Evolutionary conservation across 2,797 vertebrate species (phyloP).

Genomic region (Lagorchestes hirsutus): DNA sequence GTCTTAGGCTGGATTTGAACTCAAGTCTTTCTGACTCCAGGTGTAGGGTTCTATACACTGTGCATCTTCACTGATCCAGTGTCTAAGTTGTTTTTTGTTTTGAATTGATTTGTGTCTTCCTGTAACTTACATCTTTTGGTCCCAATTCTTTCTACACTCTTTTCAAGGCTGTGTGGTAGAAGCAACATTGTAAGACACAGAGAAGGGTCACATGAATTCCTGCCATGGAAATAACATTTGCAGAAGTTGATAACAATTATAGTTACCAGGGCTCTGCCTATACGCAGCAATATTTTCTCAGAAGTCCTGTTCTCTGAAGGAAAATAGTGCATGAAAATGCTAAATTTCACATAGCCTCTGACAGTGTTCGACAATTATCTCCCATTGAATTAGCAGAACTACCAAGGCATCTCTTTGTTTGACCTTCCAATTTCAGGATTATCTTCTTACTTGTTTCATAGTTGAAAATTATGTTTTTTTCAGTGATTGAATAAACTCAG

Average conservation of each 20-base stretch:
- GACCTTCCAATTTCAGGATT: constrained; percentile 11
- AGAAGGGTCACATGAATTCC: background rate
- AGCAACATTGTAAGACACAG: background rate
- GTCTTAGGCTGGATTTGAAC: background rate
- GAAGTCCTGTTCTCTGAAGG: constrained; percentile 28
- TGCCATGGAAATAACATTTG: constrained; percentile 19
- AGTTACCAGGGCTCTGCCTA: constrained; percentile 25
- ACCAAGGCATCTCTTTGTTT: constrained; percentile 37
- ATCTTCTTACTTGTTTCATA: constrained; percentile 24
- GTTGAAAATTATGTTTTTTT: constrained; percentile 40
- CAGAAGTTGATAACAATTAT: background rate
- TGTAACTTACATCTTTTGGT: background rate
- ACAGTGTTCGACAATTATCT: constrained; percentile 41
- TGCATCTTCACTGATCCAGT: background rate
- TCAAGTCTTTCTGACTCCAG: background rate
- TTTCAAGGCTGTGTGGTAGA: background rate
- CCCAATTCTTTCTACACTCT: background rate
- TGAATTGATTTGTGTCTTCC: background rate
- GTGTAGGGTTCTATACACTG: background rate
- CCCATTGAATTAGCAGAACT: constrained; percentile 41
- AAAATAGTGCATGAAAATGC: constrained; percentile 32
- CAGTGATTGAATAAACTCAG: constrained; percentile 44
- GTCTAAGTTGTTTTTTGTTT: background rate
- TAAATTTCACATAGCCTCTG: constrained; percentile 47
- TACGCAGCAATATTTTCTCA: constrained; percentile 39